phyloP scores from a whole-genome alignment of 2,113 vertebrate genomes.

The Colaptes auratus region DNA sequence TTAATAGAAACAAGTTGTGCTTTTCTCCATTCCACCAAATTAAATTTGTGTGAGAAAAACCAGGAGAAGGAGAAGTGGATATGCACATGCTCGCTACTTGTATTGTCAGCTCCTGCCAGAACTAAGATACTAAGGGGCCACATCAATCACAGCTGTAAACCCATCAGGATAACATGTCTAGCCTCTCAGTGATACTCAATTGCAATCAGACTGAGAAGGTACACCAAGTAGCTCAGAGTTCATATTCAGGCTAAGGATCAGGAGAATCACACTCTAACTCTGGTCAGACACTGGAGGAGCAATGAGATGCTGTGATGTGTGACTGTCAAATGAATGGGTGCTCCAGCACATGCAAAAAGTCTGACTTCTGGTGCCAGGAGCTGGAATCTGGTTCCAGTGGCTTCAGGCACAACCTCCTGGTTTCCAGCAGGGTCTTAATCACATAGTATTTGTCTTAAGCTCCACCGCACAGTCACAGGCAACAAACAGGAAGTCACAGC shows the following conservation, averaged over 20 bases:
- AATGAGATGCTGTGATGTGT: accelerated
- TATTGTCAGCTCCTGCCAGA: not conserved
- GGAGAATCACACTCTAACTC: not conserved
- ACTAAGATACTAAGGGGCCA: not conserved
- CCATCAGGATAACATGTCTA: not conserved
- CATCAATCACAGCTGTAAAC: not conserved
- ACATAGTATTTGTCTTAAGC: not conserved
- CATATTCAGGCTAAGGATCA: not conserved
- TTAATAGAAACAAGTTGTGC: not conserved
- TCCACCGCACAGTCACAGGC: not conserved
- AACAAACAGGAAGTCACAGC: not conserved
- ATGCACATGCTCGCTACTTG: not conserved
- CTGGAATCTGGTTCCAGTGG: not conserved
- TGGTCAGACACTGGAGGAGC: not conserved
- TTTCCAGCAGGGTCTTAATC: not conserved
- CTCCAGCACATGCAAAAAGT: not conserved
- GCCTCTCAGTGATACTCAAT: not conserved
- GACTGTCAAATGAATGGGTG: not conserved
- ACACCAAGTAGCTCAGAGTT: not conserved
- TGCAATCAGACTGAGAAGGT: not conserved
- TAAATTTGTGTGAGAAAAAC: not conserved
- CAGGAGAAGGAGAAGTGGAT: not conserved
- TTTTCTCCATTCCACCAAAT: not conserved
- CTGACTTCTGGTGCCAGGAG: not conserved
- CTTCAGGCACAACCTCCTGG: not conserved